Conservation (phyloP, 2,797 vertebrate genomes). For the Halcyon leucocephala region DNA sequence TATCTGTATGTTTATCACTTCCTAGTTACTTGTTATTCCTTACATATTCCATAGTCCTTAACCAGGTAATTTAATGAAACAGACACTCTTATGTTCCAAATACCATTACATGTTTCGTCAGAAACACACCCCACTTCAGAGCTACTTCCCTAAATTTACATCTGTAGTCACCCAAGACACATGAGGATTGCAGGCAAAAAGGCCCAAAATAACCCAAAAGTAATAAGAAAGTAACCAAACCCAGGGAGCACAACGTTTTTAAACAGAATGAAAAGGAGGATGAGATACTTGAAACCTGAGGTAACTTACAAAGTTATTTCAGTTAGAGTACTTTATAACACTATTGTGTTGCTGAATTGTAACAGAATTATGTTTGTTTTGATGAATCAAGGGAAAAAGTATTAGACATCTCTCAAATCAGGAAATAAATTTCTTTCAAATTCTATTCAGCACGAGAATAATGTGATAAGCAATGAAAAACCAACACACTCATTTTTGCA, state of each 20-base stretch:
- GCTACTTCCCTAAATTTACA: neutral
- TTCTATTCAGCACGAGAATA: neutral
- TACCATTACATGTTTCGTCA: neutral
- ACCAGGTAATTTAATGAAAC: neutral
- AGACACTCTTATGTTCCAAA: neutral
- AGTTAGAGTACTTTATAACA: neutral
- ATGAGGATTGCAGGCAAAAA: neutral
- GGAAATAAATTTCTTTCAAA: neutral
- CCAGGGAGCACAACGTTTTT: neutral
- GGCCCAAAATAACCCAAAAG: accelerated
- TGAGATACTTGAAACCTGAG: neutral
- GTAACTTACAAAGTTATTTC: neutral
- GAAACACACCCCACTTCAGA: neutral
- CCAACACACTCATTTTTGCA: neutral
- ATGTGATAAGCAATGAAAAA: neutral
- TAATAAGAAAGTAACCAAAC: neutral
- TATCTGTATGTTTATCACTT: neutral
- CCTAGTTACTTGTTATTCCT: neutral
- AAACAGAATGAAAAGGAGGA: neutral
- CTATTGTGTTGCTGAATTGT: neutral
- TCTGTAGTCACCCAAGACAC: neutral
- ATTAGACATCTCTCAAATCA: neutral
- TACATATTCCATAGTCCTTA: neutral
- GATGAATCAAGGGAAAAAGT: neutral
- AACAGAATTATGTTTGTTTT: neutral